Base-by-base conservation (phyloP, 2,888 invertebrate genomes). In the Lathronympha strigana region DNA sequence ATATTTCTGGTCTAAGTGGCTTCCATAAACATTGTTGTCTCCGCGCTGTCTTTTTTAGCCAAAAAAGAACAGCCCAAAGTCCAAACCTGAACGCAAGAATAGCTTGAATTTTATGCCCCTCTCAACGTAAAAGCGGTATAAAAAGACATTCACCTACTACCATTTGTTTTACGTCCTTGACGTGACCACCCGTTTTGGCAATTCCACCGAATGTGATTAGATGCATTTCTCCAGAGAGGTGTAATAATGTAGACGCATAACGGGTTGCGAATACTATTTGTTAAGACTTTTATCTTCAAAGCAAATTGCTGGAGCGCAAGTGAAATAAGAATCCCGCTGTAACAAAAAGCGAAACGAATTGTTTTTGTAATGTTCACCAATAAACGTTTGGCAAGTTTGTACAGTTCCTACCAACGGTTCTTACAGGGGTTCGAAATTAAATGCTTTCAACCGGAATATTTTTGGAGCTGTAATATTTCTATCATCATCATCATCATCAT, bases 121-220 rank as follows among this genome's bases (percentile, higher is more conserved):
- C 40, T 40, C 40, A 40, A 31, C 8, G 8, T 33, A 40, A 8
- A 8, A 8, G 21, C 40, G n/a, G n/a, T n/a, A n/a, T n/a, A n/a
- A 17, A 40, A 11, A 21, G 4, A 43, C 43, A 43, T 43, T 43
- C 13, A 13, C 61, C 53, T 47, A 23, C 21, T 9, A 21, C 13
- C 45, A 13, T 50, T 50, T 6, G 13, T 33, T 21, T 19, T 51
- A 51, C 4, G 33, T 2, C n/a, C 33, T 51, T 8, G 2, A 33
- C 31, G 51, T 33, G 21, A 9, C 33, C n/a, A 4, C 3, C 53
- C 36, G 13, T 28, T 47, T 66, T 66, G 66, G 66, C 47, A 15
- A 47, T 33, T 31, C 54, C 66, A 66, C 31, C 58, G 63, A 45
- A 31, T 61, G 21, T 17, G 54, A 61, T 61, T 61, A 53, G 53